Conservation (phyloP, 2,797 vertebrate species). For the Pipistrellus pygmaeus region DNA sequence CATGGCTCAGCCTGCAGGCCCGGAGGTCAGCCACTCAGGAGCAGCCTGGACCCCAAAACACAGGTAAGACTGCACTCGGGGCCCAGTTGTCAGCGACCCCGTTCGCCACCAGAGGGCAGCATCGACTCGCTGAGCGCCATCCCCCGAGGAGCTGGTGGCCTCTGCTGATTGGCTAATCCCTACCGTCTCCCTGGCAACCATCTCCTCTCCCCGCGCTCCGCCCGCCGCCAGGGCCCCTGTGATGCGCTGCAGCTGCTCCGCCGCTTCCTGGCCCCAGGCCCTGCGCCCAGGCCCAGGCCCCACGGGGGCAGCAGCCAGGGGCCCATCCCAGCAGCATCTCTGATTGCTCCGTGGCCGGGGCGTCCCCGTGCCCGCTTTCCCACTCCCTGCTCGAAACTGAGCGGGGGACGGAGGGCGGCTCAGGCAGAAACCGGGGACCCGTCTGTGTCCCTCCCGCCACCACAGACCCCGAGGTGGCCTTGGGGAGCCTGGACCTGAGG, state of each 20-base stretch:
- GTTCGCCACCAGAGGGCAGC: constrained; percentile 79
- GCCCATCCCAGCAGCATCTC: neutral
- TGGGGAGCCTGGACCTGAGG: neutral
- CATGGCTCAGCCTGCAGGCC: too few relatives aligned
- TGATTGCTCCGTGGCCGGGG: neutral
- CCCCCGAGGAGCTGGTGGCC: rapidly evolving
- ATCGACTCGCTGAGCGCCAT: rapidly evolving
- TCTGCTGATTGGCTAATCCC: constrained; percentile 27
- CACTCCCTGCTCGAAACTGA: neutral
- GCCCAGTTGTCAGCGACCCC: rapidly evolving
- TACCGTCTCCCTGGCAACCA: constrained; percentile 41
- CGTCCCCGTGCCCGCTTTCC: neutral
- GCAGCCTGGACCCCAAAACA: neutral
- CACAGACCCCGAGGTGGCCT: neutral
- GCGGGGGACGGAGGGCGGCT: neutral
- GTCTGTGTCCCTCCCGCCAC: rapidly evolving
- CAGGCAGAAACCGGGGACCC: rapidly evolving
- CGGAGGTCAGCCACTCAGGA: rapidly evolving
- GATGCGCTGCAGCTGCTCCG: neutral
- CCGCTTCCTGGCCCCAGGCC: too few relatives aligned
- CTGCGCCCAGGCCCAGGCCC: rapidly evolving
- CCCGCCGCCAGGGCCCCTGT: rapidly evolving
- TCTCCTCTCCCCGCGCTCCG: neutral
- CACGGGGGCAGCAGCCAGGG: neutral
- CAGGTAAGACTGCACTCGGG: rapidly evolving